Evolutionary conservation across 2,888 invertebrate genomes (phyloP).

Genomic region (Drosophila eohydei): DNA sequence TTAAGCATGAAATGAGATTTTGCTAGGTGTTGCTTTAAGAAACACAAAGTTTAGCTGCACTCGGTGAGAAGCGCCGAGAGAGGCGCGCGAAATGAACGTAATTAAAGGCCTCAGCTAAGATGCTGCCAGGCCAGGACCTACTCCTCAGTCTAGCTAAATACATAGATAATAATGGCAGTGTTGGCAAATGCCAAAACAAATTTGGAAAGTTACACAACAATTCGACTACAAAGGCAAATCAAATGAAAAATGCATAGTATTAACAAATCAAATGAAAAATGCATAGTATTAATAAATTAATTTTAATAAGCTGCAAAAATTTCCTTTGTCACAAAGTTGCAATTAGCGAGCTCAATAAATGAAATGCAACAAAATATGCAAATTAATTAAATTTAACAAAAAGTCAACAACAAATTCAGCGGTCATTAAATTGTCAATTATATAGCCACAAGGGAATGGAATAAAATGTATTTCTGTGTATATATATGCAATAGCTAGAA

Average conservation of each 20-base stretch:
- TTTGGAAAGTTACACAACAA: neutral
- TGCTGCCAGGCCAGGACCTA: neutral
- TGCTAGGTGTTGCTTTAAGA: constrained; percentile 54
- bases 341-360: constrained; percentile 31
- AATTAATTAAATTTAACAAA: constrained; percentile 28
- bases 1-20: constrained; percentile 74
- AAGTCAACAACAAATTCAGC: constrained; percentile 17
- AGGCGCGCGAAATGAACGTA: constrained; percentile 13
- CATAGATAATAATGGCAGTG: neutral
- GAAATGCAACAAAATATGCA: constrained; percentile 19
- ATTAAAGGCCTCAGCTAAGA: constrained; percentile 18
- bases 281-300: constrained; percentile 12
- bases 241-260: neutral
- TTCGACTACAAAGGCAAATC: neutral
- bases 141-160: neutral
- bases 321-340: constrained; percentile 39
- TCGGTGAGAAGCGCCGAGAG: constrained; percentile 16
- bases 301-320: constrained; percentile 6
- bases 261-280: constrained; percentile 10
- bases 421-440: constrained; percentile 33
- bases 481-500: neutral
- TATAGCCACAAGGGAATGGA: constrained; percentile 19
- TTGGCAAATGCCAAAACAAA: neutral
- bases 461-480: neutral
- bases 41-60: constrained; percentile 11